Evolutionary conservation across 2,797 vertebrate genomes (phyloP), one percentile per base, ranked within the genome.

Genomic region (Catostomus latipinnis): DNA sequence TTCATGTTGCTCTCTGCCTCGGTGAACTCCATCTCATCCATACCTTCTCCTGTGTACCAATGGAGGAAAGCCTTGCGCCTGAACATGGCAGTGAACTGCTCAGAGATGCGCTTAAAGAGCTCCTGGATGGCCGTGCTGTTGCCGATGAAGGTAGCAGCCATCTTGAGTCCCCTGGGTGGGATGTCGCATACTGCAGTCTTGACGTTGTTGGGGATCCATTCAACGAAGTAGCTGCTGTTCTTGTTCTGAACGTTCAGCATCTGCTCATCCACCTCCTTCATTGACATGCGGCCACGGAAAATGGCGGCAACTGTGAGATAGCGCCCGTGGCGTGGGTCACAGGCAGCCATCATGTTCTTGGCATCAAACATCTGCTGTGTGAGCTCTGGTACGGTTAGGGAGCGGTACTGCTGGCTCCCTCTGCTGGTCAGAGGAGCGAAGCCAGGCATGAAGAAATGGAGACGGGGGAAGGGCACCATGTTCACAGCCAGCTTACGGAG

Each of bases 21-120:
- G 0, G 93, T 95, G 89, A 95, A 95, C 90, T 95, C 94, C 92
- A 94, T 93, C 90, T 95, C 94, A 81, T 95, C 94, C 94, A 95
- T 95, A 6, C 94, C 94, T 84, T 95, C 94, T 0, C 94, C 94
- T 0, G 94, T 95, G 92, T 95, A 95, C 94, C 94, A 95, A 14
- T 95, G 94, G 58, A 95, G 91, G 93, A 95, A 95, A 82, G 94
- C 94, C 61, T 95, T 93, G 72, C 94, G 93, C 85, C 94, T 87
- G 93, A 97, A 95, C 95, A 95, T 96, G 11, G 96, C 96, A 0
- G 96, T 96, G 91, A 98, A 96, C 93, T 96, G 95, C 93, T 97
- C 96, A 0, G 96, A 96, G 88, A 96, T 96, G 68, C 94, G 93
- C 89, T 94, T 94, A 87, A 95, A 95, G 82, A 95, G 92, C 92